phyloP scores from a whole-genome alignment of 2,113 vertebrate species.

The Orthonyx spaldingii region DNA sequence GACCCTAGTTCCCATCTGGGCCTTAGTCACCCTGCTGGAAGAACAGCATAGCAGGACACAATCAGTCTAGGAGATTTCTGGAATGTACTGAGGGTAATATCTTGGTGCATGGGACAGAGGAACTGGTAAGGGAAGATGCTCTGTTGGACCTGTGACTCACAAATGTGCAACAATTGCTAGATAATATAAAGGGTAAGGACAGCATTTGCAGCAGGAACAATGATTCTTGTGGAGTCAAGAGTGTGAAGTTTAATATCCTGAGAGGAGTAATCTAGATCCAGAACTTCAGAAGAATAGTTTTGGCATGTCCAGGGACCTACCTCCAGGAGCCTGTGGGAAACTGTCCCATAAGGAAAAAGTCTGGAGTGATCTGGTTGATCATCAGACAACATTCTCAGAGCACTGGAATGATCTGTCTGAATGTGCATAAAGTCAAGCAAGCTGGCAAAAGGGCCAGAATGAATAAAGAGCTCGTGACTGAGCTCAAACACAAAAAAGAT shows the following conservation, averaged over 20 bases:
- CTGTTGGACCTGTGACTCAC: neutral
- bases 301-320: neutral
- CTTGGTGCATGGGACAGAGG: neutral
- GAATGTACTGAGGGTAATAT: neutral
- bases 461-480: neutral
- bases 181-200: neutral
- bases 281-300: neutral
- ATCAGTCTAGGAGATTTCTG: neutral
- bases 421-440: neutral
- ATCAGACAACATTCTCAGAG: neutral
- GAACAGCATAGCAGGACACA: neutral
- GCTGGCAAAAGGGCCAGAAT: neutral
- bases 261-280: neutral
- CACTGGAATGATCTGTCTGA: neutral
- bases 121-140: neutral
- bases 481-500: neutral
- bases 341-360: neutral
- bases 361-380: neutral
- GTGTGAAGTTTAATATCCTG: neutral
- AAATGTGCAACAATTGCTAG: neutral
- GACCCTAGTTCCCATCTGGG: neutral
- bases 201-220: neutral
- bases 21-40: neutral
- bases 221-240: neutral
- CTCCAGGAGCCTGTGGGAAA: neutral